Conservation (phyloP, 2,113 vertebrate species). For the Calyptomena viridis region DNA sequence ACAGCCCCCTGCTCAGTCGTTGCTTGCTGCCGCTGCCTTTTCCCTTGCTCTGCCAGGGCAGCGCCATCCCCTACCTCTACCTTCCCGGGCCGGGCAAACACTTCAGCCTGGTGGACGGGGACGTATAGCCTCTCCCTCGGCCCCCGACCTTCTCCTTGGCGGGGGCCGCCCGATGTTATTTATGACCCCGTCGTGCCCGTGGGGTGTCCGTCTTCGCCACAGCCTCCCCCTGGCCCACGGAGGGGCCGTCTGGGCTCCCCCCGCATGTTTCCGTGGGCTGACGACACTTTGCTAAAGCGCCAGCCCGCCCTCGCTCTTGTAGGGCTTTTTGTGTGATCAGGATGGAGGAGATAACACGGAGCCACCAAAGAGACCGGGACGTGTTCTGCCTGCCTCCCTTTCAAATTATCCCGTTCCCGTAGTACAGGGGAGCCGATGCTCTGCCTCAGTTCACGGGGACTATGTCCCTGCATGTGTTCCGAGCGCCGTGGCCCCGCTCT, state of each 20-base stretch:
- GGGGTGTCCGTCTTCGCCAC: not conserved
- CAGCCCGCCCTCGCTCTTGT: not conserved
- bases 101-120: conserved; percentile 83
- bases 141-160: not conserved
- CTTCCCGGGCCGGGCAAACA: conserved; percentile 83
- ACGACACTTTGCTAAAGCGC: not conserved
- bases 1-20: conserved; percentile 78
- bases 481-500: not conserved
- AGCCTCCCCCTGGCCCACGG: not conserved
- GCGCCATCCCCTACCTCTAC: conserved; percentile 82
- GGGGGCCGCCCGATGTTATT: not conserved
- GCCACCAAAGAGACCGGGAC: conserved; percentile 5
- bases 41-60: conserved; percentile 81
- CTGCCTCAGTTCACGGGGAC: not conserved
- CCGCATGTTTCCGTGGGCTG: not conserved
- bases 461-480: not conserved
- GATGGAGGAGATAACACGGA: not conserved
- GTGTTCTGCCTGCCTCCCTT: not conserved
- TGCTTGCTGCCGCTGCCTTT: conserved; percentile 83
- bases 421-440: not conserved
- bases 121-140: conserved; percentile 71
- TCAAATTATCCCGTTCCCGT: not conserved
- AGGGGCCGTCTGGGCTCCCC: not conserved
- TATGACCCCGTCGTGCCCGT: not conserved
- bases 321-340: not conserved